Evolutionary conservation across 2,888 invertebrate genomes (phyloP).

Genomic region (Cataglyphis livida): DNA sequence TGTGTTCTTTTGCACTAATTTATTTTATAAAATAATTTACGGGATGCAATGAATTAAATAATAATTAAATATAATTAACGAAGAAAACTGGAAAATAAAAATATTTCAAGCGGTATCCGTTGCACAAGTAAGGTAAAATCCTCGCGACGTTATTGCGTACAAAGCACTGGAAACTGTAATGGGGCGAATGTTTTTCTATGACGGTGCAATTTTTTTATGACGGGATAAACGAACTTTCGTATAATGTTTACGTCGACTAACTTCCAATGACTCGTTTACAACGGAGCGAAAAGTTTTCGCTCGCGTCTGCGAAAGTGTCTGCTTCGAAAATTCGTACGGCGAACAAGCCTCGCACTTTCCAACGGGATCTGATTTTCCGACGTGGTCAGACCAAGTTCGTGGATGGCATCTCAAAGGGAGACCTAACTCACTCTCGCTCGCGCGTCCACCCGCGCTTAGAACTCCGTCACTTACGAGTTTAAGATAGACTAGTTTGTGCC

Average conservation of each 20-base stretch:
- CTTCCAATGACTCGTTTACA: constrained; percentile 68
- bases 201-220: constrained; percentile 51
- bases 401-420: constrained; percentile 65
- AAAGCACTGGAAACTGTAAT: constrained; percentile 31
- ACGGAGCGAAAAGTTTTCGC: constrained; percentile 64
- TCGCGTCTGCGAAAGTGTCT: constrained; percentile 70
- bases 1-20: background rate
- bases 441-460: constrained; percentile 20
- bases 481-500: constrained; percentile 39
- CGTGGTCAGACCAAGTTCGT: constrained; percentile 69
- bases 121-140: background rate
- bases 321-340: constrained; percentile 44
- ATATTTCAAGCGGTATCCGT: background rate
- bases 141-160: constrained; percentile 19
- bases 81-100: background rate
- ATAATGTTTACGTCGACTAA: constrained; percentile 53
- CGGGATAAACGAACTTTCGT: constrained; percentile 38
- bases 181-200: constrained; percentile 37
- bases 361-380: constrained; percentile 69
- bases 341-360: constrained; percentile 56
- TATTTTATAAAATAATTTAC: background rate
- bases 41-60: background rate
- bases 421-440: constrained; percentile 27
- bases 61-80: constrained; percentile 37
- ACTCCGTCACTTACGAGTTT: constrained; percentile 50